Percentiles rank a stretch among this genome's conserved stretches.
phyloP scores from a whole-genome alignment of 2,797 vertebrate species.

The Oryzias sinensis region DNA sequence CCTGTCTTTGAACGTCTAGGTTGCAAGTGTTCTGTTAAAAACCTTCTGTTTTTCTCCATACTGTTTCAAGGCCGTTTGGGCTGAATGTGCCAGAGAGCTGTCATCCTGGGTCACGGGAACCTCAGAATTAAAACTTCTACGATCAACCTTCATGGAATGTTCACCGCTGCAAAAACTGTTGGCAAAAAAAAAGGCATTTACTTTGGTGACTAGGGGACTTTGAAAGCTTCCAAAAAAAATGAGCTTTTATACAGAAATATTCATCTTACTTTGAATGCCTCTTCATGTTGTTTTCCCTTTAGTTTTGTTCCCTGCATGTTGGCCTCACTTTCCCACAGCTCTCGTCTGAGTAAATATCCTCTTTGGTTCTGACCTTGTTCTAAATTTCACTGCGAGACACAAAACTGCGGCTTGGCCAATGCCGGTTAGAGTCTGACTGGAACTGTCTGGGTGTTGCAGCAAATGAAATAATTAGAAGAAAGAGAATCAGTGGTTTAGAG shows the following conservation, averaged over 20 bases:
- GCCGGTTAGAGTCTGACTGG: constrained; percentile 25
- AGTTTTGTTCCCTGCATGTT: constrained; percentile 6
- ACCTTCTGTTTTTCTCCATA: constrained; percentile 58
- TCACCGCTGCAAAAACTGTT: constrained; percentile 44
- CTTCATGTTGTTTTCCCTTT: constrained; percentile 7
- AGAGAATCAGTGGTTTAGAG: too few relatives aligned
- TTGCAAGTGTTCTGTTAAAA: constrained; percentile 60
- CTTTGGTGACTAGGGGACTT: too few relatives aligned
- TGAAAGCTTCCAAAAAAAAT: too few relatives aligned
- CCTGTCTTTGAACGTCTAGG: constrained; percentile 63
- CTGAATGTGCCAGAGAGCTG: constrained; percentile 74
- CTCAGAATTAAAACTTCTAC: constrained; percentile 68
- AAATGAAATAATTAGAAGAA: constrained; percentile 19
- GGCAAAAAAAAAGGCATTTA: constrained; percentile 21
- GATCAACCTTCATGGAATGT: constrained; percentile 68
- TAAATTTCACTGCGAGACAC: constrained; percentile 49
- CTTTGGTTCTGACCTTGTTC: constrained; percentile 59
- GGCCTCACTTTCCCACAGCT: constrained; percentile 51
- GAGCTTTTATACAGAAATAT: too few relatives aligned
- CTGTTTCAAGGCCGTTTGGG: constrained; percentile 68
- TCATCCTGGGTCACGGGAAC: constrained; percentile 77
- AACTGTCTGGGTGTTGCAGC: constrained; percentile 42
- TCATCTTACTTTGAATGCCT: neutral
- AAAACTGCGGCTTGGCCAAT: constrained; percentile 33
- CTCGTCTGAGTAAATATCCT: constrained; percentile 41